Conservation (phyloP, 2,797 vertebrate species). For the Hoplostethus mediterraneus region DNA sequence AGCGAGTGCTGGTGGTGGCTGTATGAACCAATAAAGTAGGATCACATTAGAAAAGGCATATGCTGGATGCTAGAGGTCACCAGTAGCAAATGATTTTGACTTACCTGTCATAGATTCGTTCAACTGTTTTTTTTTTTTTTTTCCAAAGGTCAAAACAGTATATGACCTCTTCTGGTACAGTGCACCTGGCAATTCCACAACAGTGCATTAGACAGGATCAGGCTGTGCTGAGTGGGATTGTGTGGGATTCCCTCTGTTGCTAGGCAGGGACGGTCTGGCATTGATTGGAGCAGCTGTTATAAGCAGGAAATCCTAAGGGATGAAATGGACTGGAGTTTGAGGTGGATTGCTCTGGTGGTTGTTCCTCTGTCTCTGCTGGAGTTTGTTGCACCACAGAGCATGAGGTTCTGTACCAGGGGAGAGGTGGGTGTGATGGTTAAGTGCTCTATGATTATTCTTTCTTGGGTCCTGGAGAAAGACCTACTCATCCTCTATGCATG, state of each 20-base stretch:
- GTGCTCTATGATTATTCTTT: neutral
- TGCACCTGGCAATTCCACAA: slow-evolving; percentile 5
- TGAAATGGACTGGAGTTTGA: slow-evolving; percentile 41
- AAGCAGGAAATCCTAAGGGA: slow-evolving; percentile 45
- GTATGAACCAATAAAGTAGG: too few species aligned
- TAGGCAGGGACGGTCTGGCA: slow-evolving; percentile 62
- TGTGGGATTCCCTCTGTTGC: slow-evolving; percentile 66
- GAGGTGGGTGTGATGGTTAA: neutral
- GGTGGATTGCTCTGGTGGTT: slow-evolving; percentile 4
- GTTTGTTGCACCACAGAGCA: neutral
- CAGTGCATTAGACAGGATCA: slow-evolving; percentile 26
- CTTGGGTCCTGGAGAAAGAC: neutral
- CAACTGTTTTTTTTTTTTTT: neutral
- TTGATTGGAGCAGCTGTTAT: slow-evolving; percentile 63
- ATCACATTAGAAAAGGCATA: too few species aligned
- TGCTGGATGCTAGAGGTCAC: neutral
- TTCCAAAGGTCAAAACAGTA: neutral
- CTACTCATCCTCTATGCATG: neutral
- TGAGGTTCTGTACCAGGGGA: neutral
- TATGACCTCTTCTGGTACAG: slow-evolving; percentile 4
- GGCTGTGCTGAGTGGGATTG: slow-evolving; percentile 41
- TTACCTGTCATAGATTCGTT: neutral
- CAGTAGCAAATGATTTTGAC: neutral
- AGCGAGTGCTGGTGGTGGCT: too few species aligned
- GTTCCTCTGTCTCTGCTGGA: slow-evolving; percentile 25